Base-by-base conservation (phyloP, 2,797 vertebrate species). In the Lutjanus argentimaculatus region DNA sequence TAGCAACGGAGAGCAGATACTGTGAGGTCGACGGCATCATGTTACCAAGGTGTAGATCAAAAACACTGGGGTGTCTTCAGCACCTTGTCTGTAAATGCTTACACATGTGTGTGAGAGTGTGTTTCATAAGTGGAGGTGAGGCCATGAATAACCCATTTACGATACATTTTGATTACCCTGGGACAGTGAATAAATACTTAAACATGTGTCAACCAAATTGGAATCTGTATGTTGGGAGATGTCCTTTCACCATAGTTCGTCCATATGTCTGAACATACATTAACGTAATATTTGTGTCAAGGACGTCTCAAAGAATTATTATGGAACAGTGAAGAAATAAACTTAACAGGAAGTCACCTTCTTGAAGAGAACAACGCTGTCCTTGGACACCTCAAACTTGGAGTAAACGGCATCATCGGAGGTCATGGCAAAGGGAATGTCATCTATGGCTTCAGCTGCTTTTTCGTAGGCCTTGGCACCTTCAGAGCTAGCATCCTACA, bases 301-400 rank as follows among this genome's bases (percentile, higher is more conserved):
- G 30, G 30, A 36, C 30, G 4, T 36, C 30, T 36, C 4, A 36
- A 36, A 36, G 30, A 36, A 4, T 36, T 36, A 36, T 36, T 36
- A 46, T 21, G 8, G 16, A 66, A 70, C 3, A 51, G 0, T 9
- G 8, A 45, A 19, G 36, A 65, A 49, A 71, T 42, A 19, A 61
- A 46, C 7, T 4, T 0, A 46, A 21, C 3, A 16, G 30, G 5
- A 69, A 13, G 22, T 83, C 91, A 99, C 99, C 98, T 99, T 99
- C 92, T 99, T 99, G 81, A 99, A 99, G 76, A 99, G 98, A 62
- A 98, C 95, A 30, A 99, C 94, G 0, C 95, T 58, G 2, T 99
- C 98, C 84, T 96, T 93, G 63, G 94, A 88, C 59, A 99, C 93
- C 84, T 99, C 95, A 67, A 96, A 98, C 81, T 97, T 98, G 0